Evolutionary conservation across 1,140 invertebrate species (phyloP).

Genomic region (Coenobita brevimanus): DNA sequence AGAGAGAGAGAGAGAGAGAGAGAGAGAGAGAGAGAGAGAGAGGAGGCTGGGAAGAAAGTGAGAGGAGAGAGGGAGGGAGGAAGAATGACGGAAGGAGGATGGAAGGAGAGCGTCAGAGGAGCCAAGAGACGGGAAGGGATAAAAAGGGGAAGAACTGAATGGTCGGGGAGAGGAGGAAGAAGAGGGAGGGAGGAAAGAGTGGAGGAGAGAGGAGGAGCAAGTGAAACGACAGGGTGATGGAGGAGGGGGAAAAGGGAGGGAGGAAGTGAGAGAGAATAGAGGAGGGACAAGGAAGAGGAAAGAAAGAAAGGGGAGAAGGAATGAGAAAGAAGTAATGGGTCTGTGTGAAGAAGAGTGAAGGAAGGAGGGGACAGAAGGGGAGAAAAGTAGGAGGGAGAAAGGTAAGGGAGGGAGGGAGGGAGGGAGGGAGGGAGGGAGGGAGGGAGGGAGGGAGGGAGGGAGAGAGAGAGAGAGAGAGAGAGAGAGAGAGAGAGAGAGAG

Average conservation of each 20-base stretch:
- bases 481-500: background rate
- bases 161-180: background rate
- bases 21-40: background rate
- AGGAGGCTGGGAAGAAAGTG: background rate
- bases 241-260: background rate
- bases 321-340: background rate
- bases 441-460: background rate
- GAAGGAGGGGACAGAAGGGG: background rate
- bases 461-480: background rate
- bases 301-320: background rate
- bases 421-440: too few species aligned
- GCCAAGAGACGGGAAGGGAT: background rate
- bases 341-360: background rate
- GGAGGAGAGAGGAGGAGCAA: background rate
- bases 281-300: background rate
- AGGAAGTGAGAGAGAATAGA: background rate
- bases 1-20: conserved; percentile 17
- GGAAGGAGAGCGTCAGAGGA: background rate
- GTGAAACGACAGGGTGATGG: background rate
- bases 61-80: background rate
- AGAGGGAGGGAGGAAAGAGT: background rate
- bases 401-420: background rate
- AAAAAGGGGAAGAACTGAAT: background rate
- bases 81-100: background rate
- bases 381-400: background rate